Conservation (phyloP, 2,888 invertebrate genomes). For the Metellina segmentata region DNA sequence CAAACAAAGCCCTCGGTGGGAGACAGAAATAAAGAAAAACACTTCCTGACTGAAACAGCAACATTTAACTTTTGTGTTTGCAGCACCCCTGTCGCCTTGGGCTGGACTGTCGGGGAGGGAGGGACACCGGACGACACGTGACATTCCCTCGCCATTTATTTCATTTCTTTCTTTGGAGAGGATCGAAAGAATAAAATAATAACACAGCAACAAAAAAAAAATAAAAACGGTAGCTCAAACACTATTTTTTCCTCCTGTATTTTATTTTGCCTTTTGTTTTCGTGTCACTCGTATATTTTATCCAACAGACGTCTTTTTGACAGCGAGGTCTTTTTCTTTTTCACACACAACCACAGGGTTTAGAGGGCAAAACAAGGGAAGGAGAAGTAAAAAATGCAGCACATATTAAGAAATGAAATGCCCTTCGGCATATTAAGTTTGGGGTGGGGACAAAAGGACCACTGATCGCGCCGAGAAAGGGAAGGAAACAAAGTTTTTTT, state of each 20-base stretch:
- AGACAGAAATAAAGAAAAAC: constrained; percentile 28
- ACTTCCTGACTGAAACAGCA: constrained; percentile 18
- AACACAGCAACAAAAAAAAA: constrained; percentile 22
- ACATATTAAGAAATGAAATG: constrained; percentile 68
- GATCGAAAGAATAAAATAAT: background rate
- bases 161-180: constrained; percentile 49
- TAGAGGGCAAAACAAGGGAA: background rate
- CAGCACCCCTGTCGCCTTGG: constrained; percentile 29
- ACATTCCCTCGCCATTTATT: constrained; percentile 25
- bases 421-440: constrained; percentile 65
- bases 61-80: constrained; percentile 61
- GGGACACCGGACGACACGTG: background rate
- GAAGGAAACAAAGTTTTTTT: background rate
- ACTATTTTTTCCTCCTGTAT: background rate
- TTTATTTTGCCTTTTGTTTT: constrained; percentile 50
- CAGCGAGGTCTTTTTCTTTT: constrained; percentile 34
- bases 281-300: constrained; percentile 60
- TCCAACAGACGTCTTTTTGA: constrained; percentile 49
- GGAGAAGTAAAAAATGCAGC: constrained; percentile 3
- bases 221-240: background rate
- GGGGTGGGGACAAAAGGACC: background rate
- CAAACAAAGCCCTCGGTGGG: constrained; percentile 10
- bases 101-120: background rate
- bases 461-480: background rate
- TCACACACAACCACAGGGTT: background rate